Evolutionary conservation across 2,797 vertebrate genomes (phyloP).

Genomic region (Naso thynnoides): DNA sequence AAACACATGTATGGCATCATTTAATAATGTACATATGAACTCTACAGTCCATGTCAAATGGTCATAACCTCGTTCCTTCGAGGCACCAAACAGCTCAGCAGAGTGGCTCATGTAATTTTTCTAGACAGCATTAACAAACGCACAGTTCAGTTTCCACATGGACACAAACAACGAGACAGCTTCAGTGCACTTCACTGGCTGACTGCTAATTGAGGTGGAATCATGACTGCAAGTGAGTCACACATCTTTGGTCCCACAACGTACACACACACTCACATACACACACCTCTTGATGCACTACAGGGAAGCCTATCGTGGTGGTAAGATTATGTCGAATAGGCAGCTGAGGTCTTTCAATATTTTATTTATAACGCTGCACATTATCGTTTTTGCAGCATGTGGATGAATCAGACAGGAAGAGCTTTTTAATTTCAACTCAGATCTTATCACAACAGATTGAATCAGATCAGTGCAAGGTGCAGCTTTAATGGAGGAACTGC

Average conservation of each 20-base stretch:
- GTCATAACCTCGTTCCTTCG: constrained; percentile 12
- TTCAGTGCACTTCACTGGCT: constrained; percentile 34
- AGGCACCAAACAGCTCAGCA: constrained; percentile 11
- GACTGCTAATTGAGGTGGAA: constrained; percentile 65
- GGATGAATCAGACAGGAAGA: constrained; percentile 75
- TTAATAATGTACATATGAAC: constrained; percentile 11
- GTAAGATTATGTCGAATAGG: constrained; percentile 55
- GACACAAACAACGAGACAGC: constrained; percentile 46
- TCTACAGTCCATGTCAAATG: constrained; percentile 3
- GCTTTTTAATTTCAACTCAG: constrained; percentile 79
- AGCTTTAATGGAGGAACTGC: constrained; percentile 61
- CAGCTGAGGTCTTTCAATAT: constrained; percentile 70
- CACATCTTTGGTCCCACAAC: constrained; percentile 48
- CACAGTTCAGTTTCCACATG: constrained; percentile 26
- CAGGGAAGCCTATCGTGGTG: constrained; percentile 37
- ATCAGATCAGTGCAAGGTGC: constrained; percentile 59
- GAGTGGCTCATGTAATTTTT: constrained; percentile 13
- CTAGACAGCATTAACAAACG: constrained; percentile 28
- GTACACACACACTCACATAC: constrained; percentile 6
- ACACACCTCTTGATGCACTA: constrained; percentile 25
- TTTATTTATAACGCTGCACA: constrained; percentile 74
- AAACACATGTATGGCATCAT: not conserved
- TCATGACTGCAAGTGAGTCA: constrained; percentile 52
- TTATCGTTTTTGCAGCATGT: constrained; percentile 61
- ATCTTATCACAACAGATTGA: constrained; percentile 70